Conservation (phyloP, 2,113 vertebrate species). For the Oncorhynchus kisutch region DNA sequence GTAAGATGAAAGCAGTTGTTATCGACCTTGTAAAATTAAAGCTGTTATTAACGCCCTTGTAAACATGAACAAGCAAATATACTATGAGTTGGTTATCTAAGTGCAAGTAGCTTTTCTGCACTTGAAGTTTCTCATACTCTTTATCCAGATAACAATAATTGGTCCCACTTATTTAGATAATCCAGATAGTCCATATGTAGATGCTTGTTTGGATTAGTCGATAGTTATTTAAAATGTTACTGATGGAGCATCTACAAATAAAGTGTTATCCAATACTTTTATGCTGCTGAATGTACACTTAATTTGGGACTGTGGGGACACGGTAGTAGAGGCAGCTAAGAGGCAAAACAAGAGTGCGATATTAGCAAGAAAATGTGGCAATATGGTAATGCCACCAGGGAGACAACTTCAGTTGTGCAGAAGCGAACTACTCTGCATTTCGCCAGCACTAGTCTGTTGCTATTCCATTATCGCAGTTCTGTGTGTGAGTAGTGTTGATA, state of each 20-base stretch:
- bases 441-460: conserved; percentile 28
- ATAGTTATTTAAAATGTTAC: no score
- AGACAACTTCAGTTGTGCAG: conserved; percentile 37
- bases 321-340: conserved; percentile 22
- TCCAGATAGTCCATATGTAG: no score
- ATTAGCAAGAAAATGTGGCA: conserved; percentile 48
- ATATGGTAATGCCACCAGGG: conserved; percentile 51
- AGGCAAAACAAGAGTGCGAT: conserved; percentile 37
- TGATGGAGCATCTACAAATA: no score
- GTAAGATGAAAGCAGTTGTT: not conserved
- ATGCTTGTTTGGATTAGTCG: no score
- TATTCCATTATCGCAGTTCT: conserved; percentile 36
- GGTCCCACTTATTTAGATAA: not conserved
- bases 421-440: conserved; percentile 28
- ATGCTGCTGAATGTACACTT: not conserved
- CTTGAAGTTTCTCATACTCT: not conserved
- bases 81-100: conserved; percentile 1
- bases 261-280: not conserved
- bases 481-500: conserved; percentile 10
- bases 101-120: not conserved
- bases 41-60: not conserved
- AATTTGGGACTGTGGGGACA: conserved; percentile 13
- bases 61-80: conserved; percentile 12
- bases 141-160: not conserved
- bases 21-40: not conserved